These are phyloP conservation scores for Drosophila ezoana DNA, from an alignment of 2,888 invertebrate species.

Conservation along the genomic window DNA sequence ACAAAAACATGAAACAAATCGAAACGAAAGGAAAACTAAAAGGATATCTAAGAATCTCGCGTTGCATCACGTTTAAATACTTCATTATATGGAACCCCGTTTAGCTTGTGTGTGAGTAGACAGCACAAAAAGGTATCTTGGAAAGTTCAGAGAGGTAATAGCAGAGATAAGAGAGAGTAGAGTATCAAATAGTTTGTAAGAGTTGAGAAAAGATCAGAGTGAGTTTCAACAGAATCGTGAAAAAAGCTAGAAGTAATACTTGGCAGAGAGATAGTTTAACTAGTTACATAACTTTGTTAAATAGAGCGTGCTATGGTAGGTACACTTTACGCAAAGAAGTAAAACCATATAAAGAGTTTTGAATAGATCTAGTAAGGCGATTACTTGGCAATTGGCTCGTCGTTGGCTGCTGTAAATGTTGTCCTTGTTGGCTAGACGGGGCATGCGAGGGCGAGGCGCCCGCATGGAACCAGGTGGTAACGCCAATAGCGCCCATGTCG, in stretches of 20 bases:
- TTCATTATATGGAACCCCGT: conserved; percentile 1
- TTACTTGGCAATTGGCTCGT: conserved; percentile 59
- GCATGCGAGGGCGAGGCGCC: conserved; percentile 78
- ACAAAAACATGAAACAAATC: conserved; percentile 3
- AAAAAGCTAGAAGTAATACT: conserved; percentile 3
- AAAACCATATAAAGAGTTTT: conserved; percentile 31
- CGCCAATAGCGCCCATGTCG: conserved; percentile 84
- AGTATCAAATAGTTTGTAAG: conserved; percentile 12
- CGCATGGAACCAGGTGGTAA: conserved; percentile 85
- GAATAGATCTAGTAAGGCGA: conserved; percentile 22
- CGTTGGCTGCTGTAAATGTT: conserved; percentile 44
- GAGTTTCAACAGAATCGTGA: conserved; percentile 1
- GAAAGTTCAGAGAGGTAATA: conserved; percentile 3
- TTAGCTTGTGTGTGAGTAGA: conserved; percentile 4
- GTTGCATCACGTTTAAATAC: conserved; percentile 26
- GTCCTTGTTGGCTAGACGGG: conserved; percentile 59
- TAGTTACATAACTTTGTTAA: conserved; percentile 36
- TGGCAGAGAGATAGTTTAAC: conserved; percentile 31
- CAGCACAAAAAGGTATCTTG: conserved; percentile 20
- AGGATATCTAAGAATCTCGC: conserved; percentile 37
- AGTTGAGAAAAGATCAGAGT: conserved; percentile 5
- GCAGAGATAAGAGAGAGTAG: not conserved
- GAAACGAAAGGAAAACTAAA: conserved; percentile 15
- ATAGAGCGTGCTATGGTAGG: conserved; percentile 61
- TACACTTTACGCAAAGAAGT: conserved; percentile 57